These are phyloP conservation scores for Coenonympha arcania DNA, from an alignment of 2,888 invertebrate species.

Conservation along the genomic window DNA sequence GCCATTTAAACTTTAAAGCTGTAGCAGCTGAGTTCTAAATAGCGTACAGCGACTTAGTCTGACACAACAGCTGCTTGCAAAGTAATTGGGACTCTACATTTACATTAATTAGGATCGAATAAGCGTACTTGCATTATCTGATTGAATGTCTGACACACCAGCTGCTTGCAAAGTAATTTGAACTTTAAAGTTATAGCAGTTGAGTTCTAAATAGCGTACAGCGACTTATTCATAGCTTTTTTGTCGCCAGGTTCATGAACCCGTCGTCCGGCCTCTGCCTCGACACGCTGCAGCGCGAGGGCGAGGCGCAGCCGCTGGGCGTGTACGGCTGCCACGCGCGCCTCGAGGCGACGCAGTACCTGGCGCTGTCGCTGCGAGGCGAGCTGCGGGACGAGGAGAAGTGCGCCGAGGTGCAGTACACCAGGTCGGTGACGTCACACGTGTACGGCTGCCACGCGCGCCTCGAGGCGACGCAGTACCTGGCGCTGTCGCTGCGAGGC, in stretches of 20 bases:
- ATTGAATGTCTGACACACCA: too few relatives aligned
- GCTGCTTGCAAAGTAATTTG: too few relatives aligned
- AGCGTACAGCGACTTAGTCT: too few relatives aligned
- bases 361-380: constrained; percentile 79
- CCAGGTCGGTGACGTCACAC: too few relatives aligned
- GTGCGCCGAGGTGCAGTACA: constrained; percentile 78
- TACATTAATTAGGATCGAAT: too few relatives aligned
- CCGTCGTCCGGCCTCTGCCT: constrained; percentile 77
- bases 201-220: too few relatives aligned
- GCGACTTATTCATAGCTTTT: too few relatives aligned
- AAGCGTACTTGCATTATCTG: too few relatives aligned
- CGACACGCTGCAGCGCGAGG: constrained; percentile 83
- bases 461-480: constrained; percentile 81
- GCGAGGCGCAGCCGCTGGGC: constrained; percentile 79
- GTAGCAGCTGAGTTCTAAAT: too few relatives aligned
- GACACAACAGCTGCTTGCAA: too few relatives aligned
- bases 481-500: constrained; percentile 79
- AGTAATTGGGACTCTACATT: too few relatives aligned
- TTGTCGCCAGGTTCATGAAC: constrained; percentile 65
- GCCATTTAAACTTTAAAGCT: background rate
- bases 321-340: constrained; percentile 82
- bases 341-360: constrained; percentile 81
- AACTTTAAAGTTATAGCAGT: background rate
- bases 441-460: constrained; percentile 82
- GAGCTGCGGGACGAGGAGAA: constrained; percentile 84